Base-by-base conservation (phyloP, 2,888 invertebrate genomes). In the Thera britannica region DNA sequence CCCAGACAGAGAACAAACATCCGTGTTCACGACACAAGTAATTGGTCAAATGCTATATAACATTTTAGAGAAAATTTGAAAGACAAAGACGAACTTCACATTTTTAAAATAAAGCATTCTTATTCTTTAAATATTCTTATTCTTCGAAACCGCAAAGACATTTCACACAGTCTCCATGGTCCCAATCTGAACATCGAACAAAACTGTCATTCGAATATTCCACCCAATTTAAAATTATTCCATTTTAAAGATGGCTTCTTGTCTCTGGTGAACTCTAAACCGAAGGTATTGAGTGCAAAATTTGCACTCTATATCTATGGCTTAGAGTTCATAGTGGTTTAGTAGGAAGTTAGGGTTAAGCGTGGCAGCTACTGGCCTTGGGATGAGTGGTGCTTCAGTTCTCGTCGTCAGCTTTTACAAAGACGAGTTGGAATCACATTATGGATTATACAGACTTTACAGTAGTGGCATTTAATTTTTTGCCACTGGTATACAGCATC, bases 321-420 rank as follows among this genome's bases (percentile, higher is more conserved):
- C 5, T 34, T 58, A 67, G 7, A 34, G 62, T 62, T 54, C 23
- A 41, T 0, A 58, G 34, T 62, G 23, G 35, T 44, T 46, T 34
- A 36, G 23, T 44, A 7, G 34, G 4, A 52, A 8, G 36, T 12
- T 9, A 36, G 49, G 60, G 58, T 56, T 51, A 62, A 58, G 48
- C 62, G 54, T 44, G 34, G 52, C 60, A 62, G 62, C 46, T 60
- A 57, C 44, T 59, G 58, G 64, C 67, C 67, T 70, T 67, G 67
- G 61, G 49, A 56, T 6, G 58, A 70, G 62, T 60, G 58, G 70
- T 67, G 67, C 70, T 70, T 70, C 34, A 62, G 70, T 58, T 65
- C 59, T 67, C 62, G 70, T 59, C 68, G 65, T 65, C 67, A 55
- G 62, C 58, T 55, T 49, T 58, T 51, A 62, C 67, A 70, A 66